Percentiles rank a stretch among this genome's conserved stretches.
phyloP scores from a whole-genome alignment of 2,113 vertebrate genomes.

The Ictalurus punctatus region DNA sequence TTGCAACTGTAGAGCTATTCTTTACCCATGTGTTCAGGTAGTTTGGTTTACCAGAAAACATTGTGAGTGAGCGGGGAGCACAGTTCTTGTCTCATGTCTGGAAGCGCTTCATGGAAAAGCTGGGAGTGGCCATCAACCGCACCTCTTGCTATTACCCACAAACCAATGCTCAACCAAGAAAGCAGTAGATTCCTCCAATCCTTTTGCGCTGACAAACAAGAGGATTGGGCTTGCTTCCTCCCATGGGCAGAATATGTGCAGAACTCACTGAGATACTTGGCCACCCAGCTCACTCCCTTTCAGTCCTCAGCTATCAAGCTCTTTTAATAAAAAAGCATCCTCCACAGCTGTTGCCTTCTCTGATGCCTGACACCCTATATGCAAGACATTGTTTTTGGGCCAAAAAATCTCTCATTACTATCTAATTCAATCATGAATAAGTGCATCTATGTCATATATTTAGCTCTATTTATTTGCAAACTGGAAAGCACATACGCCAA shows the following conservation, averaged over 20 bases:
- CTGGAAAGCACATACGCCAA: constrained; percentile 6
- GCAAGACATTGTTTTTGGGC: neutral
- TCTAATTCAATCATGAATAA: constrained; percentile 9
- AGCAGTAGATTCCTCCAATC: neutral
- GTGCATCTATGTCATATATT: neutral
- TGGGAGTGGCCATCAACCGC: neutral
- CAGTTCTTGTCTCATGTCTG: neutral
- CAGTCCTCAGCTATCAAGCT: neutral
- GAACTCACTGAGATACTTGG: neutral
- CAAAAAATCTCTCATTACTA: neutral
- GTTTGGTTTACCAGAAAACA: neutral
- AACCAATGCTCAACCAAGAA: neutral
- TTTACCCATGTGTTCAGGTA: neutral
- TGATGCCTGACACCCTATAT: neutral
- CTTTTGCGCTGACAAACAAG: neutral
- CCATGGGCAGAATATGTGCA: neutral
- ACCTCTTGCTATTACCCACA: neutral
- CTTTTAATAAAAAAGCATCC: neutral
- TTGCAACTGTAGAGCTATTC: neutral
- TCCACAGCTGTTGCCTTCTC: neutral
- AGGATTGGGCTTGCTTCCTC: neutral
- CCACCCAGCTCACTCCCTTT: neutral
- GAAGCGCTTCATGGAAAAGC: neutral
- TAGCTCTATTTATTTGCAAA: constrained; percentile 3
- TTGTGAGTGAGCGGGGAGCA: neutral